Evolutionary conservation across 2,797 vertebrate species (phyloP), one percentile per base, ranked within the genome.

Genomic region (Gobio occitaniae): DNA sequence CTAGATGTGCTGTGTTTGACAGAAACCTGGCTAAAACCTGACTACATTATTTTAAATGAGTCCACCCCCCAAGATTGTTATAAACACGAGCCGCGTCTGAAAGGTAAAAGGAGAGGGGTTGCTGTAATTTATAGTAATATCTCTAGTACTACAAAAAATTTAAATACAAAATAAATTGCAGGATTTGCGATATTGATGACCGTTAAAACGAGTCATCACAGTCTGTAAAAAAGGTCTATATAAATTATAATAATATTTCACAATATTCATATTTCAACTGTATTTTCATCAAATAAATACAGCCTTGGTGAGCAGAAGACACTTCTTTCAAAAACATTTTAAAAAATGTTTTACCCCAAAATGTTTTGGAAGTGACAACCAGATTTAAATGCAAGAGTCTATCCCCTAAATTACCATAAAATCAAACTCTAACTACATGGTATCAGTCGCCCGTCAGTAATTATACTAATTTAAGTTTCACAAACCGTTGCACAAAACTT

Each of bases 381-480:
- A 3, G 10, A 36, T 75, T 75, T 36, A 75, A 75, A 54, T 32
- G 25, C 71, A 52, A 29, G 61, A 6, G 48, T 36, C 48, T 54
- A 21, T 21, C 17, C 16, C 19, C 10, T 54, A 21, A 54, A 75
- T 54, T 12, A 54, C 17, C 17, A 54, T 12, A 12, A 74, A 2
- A 17, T 52, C 9, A 19, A 32, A 3, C 25, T 52, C 9, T 6
- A 74, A 6, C 2, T 32, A 12, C 61, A 29, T 6, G 72, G 19
- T 36, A 36, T 75, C 29, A 75, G 72, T 75, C 25, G 52, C 29
- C 48, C 54, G 72, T 36, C 50, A 38, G 72, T 38, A 54, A 76
- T 56, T 19, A 38, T 19, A 36, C 29, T 52, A 12, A 75, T 75
- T 75, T 65, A 16, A 32, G 63, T 65, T 75, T 56, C 50, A 54